Evolutionary conservation across 2,888 invertebrate species (phyloP).

Genomic region (Nomada ferruginata): DNA sequence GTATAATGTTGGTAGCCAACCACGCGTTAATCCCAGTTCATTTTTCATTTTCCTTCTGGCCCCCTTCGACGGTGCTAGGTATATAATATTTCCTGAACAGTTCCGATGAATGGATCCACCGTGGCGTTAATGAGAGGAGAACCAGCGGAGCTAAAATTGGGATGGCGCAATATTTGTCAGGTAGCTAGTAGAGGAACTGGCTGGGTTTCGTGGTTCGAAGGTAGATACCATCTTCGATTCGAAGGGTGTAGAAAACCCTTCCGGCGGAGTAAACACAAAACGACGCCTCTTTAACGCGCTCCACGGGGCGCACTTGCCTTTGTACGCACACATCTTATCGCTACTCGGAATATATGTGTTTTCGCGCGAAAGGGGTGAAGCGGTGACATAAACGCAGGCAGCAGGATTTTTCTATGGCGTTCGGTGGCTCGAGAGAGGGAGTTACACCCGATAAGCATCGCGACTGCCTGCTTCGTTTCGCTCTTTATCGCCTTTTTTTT

Average conservation of each 20-base stretch:
- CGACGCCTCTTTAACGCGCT: conserved; percentile 62
- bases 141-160: conserved; percentile 63
- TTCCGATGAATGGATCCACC: conserved; percentile 64
- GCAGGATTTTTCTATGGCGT: conserved; percentile 62
- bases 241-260: conserved; percentile 41
- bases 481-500: conserved; percentile 73
- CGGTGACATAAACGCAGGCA: conserved; percentile 52
- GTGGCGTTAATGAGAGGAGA: conserved; percentile 71
- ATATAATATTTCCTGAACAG: conserved; percentile 37
- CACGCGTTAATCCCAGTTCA: conserved; percentile 65
- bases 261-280: conserved; percentile 55
- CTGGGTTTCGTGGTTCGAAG: conserved; percentile 44
- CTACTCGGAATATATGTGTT: too few relatives aligned
- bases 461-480: conserved; percentile 55
- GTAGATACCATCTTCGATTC: conserved; percentile 58
- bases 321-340: neutral
- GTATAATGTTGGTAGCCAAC: conserved; percentile 32
- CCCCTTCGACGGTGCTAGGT: conserved; percentile 26
- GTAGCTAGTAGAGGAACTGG: conserved; percentile 43
- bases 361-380: conserved; percentile 42
- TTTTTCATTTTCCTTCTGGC: conserved; percentile 66
- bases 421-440: conserved; percentile 58
- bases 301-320: conserved; percentile 55
- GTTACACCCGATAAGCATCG: conserved; percentile 70
- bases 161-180: conserved; percentile 51